These are phyloP conservation scores for Acromyrmex charruanus DNA, from an alignment of 1,140 invertebrate genomes.

Conservation along the genomic window DNA sequence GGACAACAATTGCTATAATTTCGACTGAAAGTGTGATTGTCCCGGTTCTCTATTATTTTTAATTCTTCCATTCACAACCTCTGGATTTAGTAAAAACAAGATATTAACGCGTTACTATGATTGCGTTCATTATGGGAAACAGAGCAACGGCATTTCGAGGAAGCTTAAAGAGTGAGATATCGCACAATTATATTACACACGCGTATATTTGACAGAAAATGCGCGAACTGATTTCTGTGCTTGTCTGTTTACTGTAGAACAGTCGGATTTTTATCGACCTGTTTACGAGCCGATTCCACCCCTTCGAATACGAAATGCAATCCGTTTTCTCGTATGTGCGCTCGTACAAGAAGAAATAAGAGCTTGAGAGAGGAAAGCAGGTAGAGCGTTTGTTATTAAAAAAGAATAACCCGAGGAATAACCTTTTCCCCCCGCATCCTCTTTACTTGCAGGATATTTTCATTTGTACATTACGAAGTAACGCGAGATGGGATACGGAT, in stretches of 20 bases:
- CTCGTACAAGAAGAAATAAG: slow-evolving; percentile 18
- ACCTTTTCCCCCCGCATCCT: not conserved
- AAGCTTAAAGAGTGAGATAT: not conserved
- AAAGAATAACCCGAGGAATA: slow-evolving; percentile 34
- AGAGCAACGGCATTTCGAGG: slow-evolving; percentile 72
- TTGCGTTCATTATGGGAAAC: slow-evolving; percentile 50
- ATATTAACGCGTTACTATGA: slow-evolving; percentile 71
- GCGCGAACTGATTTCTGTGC: slow-evolving; percentile 20
- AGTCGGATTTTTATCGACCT: slow-evolving; percentile 56
- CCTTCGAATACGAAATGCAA: slow-evolving; percentile 38
- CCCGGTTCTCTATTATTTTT: not conserved
- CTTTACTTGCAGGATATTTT: slow-evolving; percentile 1
- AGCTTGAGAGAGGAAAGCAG: slow-evolving; percentile 15
- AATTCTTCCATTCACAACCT: slow-evolving; percentile 9
- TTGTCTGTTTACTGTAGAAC: slow-evolving; percentile 49
- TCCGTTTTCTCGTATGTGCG: slow-evolving; percentile 38
- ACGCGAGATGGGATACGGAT: slow-evolving; percentile 9
- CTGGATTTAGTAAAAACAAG: not conserved
- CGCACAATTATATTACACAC: not conserved
- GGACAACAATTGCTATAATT: not conserved
- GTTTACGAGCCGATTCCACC: slow-evolving; percentile 53
- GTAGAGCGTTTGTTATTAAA: slow-evolving; percentile 41
- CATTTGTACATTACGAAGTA: slow-evolving; percentile 42
- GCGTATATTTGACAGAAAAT: not conserved
- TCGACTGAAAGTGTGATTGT: not conserved